Conservation (phyloP, 2,797 vertebrate species). For the Pagetopsis macropterus region DNA sequence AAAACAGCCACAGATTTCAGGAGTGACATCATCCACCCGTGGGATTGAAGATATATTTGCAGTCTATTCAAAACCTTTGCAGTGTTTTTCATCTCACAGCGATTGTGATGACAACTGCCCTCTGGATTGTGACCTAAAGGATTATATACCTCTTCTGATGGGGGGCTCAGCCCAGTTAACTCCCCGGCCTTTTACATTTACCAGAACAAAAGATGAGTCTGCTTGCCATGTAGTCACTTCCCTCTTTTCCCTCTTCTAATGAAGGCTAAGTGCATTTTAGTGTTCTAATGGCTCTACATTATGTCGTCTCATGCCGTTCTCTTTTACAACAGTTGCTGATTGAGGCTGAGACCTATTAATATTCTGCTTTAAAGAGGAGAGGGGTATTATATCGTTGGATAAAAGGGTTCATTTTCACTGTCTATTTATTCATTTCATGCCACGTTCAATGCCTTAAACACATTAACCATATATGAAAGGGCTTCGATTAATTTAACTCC, state of each 20-base stretch:
- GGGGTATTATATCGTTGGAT: slow-evolving; percentile 29
- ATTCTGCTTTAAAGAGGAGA: slow-evolving; percentile 42
- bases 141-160: slow-evolving; percentile 46
- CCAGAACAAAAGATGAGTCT: slow-evolving; percentile 48
- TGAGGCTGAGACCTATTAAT: slow-evolving; percentile 49
- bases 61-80: slow-evolving; percentile 46
- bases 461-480: slow-evolving; percentile 23
- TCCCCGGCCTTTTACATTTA: slow-evolving; percentile 50
- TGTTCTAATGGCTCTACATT: slow-evolving; percentile 67
- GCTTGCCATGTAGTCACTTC: slow-evolving; percentile 40
- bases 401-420: slow-evolving; percentile 31
- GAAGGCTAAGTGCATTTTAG: slow-evolving; percentile 69
- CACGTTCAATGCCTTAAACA: slow-evolving; percentile 50
- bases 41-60: slow-evolving; percentile 50
- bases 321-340: slow-evolving; percentile 63
- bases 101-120: slow-evolving; percentile 55
- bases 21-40: slow-evolving; percentile 44
- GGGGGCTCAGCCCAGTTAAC: slow-evolving; percentile 47
- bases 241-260: slow-evolving; percentile 52
- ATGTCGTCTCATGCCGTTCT: slow-evolving; percentile 46
- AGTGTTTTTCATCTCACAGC: slow-evolving; percentile 45
- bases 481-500: slow-evolving; percentile 14
- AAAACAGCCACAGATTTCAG: slow-evolving; percentile 41
- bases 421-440: slow-evolving; percentile 69
- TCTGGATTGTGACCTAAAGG: slow-evolving; percentile 66